Evolutionary conservation across 30 jellyfish, hydroid and myxozoan genomes (phyloP).

Genomic region (Hydra vulgaris): DNA sequence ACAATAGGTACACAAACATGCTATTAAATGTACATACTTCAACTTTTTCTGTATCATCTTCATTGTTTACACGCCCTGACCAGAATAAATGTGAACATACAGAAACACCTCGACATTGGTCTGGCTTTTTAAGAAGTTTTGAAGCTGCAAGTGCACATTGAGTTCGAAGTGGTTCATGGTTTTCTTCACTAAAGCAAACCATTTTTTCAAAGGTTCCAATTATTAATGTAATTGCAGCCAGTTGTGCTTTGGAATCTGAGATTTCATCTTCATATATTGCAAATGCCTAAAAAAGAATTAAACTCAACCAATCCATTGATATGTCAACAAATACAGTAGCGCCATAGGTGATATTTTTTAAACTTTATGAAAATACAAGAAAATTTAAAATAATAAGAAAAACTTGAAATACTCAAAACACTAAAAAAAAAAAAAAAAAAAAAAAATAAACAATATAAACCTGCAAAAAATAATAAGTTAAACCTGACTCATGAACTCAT

Average conservation of each 20-base stretch:
- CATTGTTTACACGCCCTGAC: constrained; percentile 97
- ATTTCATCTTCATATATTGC: constrained; percentile 97
- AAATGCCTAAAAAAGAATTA: constrained; percentile 59
- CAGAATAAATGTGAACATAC: constrained; percentile 95
- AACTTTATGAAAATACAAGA: not conserved
- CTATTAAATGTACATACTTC: constrained; percentile 15
- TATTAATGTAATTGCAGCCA: constrained; percentile 92
- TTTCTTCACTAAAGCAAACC: constrained; percentile 89
- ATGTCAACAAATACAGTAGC: not conserved
- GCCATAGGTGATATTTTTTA: not conserved
- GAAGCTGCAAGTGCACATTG: constrained; percentile 99
- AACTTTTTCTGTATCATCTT: constrained; percentile 49
- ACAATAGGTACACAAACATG: too few relatives aligned
- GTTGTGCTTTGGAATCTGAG: constrained; percentile 95
- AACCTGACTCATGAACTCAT: constrained; percentile 99
- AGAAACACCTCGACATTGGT: constrained; percentile 98
- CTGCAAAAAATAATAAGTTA: not conserved
- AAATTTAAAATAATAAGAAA: not conserved
- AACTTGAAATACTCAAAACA: not conserved
- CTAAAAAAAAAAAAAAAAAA: not conserved
- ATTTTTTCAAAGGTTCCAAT: constrained; percentile 90
- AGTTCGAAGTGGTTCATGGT: constrained; percentile 97
- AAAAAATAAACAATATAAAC: too few relatives aligned
- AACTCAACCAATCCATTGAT: not conserved
- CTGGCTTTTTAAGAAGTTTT: constrained; percentile 85